Conservation (phyloP, 1,140 invertebrate genomes). For the Zaprionus camerounensis region DNA sequence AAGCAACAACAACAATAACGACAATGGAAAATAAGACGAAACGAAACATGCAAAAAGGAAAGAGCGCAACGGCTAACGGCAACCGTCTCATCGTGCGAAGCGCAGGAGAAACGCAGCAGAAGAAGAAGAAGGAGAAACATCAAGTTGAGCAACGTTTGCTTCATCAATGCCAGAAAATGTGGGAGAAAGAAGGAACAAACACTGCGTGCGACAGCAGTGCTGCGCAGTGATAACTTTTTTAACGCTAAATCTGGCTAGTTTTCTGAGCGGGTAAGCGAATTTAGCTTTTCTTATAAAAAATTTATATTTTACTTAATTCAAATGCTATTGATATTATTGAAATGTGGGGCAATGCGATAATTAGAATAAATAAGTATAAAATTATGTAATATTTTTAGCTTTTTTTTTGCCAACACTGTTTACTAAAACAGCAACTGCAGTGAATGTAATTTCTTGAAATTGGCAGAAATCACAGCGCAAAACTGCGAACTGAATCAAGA, state of each 20-base stretch:
- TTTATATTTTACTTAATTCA: neutral
- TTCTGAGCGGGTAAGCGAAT: neutral
- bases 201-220: neutral
- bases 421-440: conserved; percentile 13
- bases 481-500: conserved; percentile 12
- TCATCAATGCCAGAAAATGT: conserved; percentile 51
- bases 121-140: conserved; percentile 32
- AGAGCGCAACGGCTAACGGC: conserved; percentile 29
- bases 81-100: conserved; percentile 39
- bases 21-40: conserved; percentile 14
- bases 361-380: neutral
- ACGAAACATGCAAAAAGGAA: conserved; percentile 19
- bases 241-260: neutral
- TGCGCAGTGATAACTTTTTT: neutral
- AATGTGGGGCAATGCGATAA: neutral
- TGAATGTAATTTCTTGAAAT: conserved; percentile 37
- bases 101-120: conserved; percentile 21
- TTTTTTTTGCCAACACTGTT: conserved; percentile 7
- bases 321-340: neutral
- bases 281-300: neutral
- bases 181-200: conserved; percentile 1
- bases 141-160: conserved; percentile 60
- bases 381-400: neutral
- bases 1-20: conserved; percentile 6
- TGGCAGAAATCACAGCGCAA: conserved; percentile 51